phyloP scores from a whole-genome alignment of 2,113 vertebrate species.

The Forbesichthys papilliferus region DNA sequence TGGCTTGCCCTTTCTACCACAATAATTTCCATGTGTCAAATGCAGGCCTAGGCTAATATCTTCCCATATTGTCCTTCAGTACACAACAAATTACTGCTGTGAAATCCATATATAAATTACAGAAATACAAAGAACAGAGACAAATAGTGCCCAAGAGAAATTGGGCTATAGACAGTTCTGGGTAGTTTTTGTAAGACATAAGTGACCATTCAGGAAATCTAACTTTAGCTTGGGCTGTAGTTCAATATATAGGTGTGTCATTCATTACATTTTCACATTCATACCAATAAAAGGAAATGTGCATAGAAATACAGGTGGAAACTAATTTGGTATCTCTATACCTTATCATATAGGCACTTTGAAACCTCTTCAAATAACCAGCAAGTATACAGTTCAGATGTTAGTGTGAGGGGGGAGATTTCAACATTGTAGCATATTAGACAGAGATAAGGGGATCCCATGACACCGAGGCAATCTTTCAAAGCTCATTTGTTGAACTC shows the following conservation, averaged over 20 bases:
- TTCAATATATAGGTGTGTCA: conserved; percentile 18
- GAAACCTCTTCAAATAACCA: conserved; percentile 17
- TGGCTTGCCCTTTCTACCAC: conserved; percentile 46
- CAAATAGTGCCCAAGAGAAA: not conserved
- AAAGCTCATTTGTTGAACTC: too few relatives aligned
- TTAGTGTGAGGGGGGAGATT: conserved; percentile 8
- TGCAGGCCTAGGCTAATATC: conserved; percentile 15
- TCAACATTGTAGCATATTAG: conserved; percentile 17
- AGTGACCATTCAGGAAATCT: not conserved
- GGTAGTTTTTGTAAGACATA: not conserved
- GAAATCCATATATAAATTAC: not conserved
- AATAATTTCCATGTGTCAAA: conserved; percentile 46
- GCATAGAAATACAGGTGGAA: conserved; percentile 10
- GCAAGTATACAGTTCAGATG: not conserved
- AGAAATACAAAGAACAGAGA: not conserved
- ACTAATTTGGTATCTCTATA: not conserved
- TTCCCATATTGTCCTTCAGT: conserved; percentile 13
- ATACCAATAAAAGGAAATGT: not conserved
- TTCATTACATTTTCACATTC: conserved; percentile 5
- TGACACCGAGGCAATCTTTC: not conserved
- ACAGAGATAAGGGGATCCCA: not conserved
- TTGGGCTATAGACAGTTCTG: not conserved
- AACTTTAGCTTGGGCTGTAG: not conserved
- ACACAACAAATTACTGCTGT: not conserved
- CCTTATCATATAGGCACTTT: conserved; percentile 1